Evolutionary conservation across 2,888 invertebrate genomes (phyloP).

Genomic region (Rotaria sp.): DNA sequence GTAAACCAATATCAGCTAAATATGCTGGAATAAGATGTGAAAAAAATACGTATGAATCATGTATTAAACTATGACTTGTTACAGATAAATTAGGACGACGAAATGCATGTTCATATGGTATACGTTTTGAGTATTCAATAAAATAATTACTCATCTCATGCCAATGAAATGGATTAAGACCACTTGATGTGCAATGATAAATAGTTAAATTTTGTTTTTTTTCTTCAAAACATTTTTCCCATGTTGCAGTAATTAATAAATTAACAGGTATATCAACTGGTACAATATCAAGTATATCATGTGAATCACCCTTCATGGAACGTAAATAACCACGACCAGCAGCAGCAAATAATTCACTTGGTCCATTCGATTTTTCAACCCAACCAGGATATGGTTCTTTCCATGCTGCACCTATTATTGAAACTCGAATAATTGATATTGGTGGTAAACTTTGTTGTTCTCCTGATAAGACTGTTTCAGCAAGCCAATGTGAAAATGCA

Average conservation of each 20-base stretch:
- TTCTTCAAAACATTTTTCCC: slow-evolving; percentile 60
- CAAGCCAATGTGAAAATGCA: slow-evolving; percentile 77
- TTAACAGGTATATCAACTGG: slow-evolving; percentile 83
- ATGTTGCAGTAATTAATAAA: slow-evolving; percentile 73
- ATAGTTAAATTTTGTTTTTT: slow-evolving; percentile 60
- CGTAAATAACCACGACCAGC: slow-evolving; percentile 73
- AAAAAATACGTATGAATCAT: slow-evolving; percentile 68
- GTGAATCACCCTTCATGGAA: slow-evolving; percentile 71
- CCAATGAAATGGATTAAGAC: slow-evolving; percentile 78
- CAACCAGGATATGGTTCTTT: slow-evolving; percentile 66
- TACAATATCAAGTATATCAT: slow-evolving; percentile 71
- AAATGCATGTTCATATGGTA: slow-evolving; percentile 73
- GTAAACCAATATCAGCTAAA: slow-evolving; percentile 68
- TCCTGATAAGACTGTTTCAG: slow-evolving; percentile 71
- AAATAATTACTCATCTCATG: slow-evolving; percentile 64
- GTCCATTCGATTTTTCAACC: slow-evolving; percentile 91
- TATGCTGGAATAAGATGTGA: slow-evolving; percentile 79
- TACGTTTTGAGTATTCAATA: slow-evolving; percentile 54
- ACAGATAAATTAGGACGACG: slow-evolving; percentile 63
- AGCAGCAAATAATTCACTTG: slow-evolving; percentile 65
- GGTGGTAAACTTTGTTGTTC: slow-evolving; percentile 67
- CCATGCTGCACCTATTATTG: slow-evolving; percentile 75
- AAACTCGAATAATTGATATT: slow-evolving; percentile 72
- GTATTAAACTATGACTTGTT: slow-evolving; percentile 60
- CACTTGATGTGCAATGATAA: slow-evolving; percentile 84